Percentiles rank a stretch among this genome's conserved stretches.
Evolutionary conservation across 2,797 vertebrate species (phyloP).

Genomic region (Delichon dasypus): DNA sequence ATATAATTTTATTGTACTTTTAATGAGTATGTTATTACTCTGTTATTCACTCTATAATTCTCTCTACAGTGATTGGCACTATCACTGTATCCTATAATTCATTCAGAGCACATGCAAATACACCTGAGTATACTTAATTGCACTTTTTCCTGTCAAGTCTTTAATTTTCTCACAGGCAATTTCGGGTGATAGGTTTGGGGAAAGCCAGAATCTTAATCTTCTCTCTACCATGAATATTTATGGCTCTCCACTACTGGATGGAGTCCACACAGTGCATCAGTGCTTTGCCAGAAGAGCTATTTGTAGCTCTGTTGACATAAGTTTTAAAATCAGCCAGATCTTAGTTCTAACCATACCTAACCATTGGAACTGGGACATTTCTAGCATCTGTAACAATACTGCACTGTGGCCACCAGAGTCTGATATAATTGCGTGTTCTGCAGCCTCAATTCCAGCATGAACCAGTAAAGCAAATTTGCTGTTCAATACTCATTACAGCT

Average conservation of each 20-base stretch:
- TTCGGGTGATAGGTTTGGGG: not conserved
- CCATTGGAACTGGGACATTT: not conserved
- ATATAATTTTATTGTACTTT: not conserved
- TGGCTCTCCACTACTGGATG: not conserved
- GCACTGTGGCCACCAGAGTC: not conserved
- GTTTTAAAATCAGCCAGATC: not conserved
- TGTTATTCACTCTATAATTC: not conserved
- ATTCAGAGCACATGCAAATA: not conserved
- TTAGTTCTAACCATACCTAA: not conserved
- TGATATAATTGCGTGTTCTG: not conserved
- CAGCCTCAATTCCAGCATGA: not conserved
- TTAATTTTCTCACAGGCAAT: slow-evolving; percentile 1
- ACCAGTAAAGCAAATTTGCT: not conserved
- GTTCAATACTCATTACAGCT: not conserved
- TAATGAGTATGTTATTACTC: slow-evolving; percentile 7
- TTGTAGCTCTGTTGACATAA: not conserved
- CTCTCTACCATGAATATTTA: not conserved
- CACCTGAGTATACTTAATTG: slow-evolving; percentile 13
- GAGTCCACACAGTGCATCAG: not conserved
- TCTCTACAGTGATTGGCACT: not conserved
- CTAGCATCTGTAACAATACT: not conserved
- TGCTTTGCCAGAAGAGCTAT: not conserved
- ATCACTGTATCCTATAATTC: not conserved
- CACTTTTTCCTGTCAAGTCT: not conserved
- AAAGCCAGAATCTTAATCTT: slow-evolving; percentile 6